These are phyloP conservation scores for Hiodon alosoides DNA, from an alignment of 2,113 vertebrate genomes.

Conservation along the genomic window DNA sequence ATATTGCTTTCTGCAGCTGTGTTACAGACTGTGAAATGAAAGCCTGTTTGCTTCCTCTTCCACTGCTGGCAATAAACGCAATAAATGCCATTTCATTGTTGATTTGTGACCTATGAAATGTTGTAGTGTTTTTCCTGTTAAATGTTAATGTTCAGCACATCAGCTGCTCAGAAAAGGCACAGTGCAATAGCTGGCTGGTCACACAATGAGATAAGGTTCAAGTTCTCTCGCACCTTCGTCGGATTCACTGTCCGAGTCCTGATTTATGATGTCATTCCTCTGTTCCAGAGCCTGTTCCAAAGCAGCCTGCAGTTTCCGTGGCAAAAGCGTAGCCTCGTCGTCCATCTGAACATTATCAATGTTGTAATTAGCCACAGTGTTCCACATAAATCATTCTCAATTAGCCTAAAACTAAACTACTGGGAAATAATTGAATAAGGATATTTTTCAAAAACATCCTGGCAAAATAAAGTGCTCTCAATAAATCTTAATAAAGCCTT, in stretches of 20 bases:
- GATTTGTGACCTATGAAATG: not conserved
- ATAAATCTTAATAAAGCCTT: not conserved
- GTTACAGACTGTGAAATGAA: constrained; percentile 6
- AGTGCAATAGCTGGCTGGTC: not conserved
- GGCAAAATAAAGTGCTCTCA: not conserved
- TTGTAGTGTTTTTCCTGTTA: not conserved
- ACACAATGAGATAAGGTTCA: not conserved
- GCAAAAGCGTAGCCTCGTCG: constrained; percentile 91
- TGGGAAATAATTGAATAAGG: not conserved
- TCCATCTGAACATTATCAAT: constrained; percentile 76
- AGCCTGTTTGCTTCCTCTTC: not conserved
- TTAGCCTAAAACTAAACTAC: not conserved
- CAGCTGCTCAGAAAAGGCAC: not conserved
- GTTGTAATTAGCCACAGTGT: constrained; percentile 11
- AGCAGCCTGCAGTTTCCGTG: constrained; percentile 93
- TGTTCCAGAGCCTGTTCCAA: constrained; percentile 94
- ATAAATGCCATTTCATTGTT: not conserved
- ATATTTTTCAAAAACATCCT: not conserved
- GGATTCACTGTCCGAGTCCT: constrained; percentile 97
- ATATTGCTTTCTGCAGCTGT: not conserved
- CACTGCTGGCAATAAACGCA: not conserved
- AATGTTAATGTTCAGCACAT: not conserved
- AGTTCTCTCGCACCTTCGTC: constrained; percentile 81
- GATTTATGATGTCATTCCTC: constrained; percentile 89
- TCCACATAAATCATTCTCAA: not conserved